Conservation (phyloP, 1,140 invertebrate species). For the Daktulosphaira vitifoliae region DNA sequence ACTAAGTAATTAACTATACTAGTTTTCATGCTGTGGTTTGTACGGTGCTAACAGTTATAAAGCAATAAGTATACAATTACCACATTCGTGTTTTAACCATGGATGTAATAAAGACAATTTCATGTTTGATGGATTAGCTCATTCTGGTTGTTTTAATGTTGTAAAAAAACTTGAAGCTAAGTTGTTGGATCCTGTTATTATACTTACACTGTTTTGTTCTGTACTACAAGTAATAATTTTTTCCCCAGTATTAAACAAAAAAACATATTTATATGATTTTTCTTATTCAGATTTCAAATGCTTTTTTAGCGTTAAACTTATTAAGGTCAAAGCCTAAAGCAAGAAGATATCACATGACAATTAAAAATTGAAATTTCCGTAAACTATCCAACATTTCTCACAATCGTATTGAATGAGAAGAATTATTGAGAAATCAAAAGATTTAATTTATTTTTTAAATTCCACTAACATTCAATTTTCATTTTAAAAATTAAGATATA, state of each 20-base stretch:
- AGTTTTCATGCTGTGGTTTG: conserved; percentile 19
- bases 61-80: conserved; percentile 3
- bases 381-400: too few species aligned
- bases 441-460: too few species aligned
- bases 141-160: background rate
- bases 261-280: background rate
- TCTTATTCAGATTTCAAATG: conserved; percentile 13
- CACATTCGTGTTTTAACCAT: background rate
- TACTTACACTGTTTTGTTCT: conserved; percentile 10
- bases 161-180: conserved; percentile 11
- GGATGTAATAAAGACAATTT: background rate
- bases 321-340: conserved; percentile 23
- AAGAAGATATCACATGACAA: conserved; percentile 27
- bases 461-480: too few species aligned
- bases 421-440: too few species aligned
- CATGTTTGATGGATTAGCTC: background rate
- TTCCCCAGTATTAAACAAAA: background rate
- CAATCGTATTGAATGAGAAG: too few species aligned
- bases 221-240: conserved; percentile 13
- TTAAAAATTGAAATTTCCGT: too few species aligned
- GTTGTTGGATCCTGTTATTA: conserved; percentile 14
- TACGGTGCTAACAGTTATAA: conserved; percentile 5
- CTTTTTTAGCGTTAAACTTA: conserved; percentile 11
- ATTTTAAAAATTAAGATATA: too few species aligned
- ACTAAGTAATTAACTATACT: too few species aligned